A percentile compares a stretch with the other conserved stretches of the same genome.
Conservation (phyloP, 1,140 invertebrate species). For the Orius laevigatus region DNA sequence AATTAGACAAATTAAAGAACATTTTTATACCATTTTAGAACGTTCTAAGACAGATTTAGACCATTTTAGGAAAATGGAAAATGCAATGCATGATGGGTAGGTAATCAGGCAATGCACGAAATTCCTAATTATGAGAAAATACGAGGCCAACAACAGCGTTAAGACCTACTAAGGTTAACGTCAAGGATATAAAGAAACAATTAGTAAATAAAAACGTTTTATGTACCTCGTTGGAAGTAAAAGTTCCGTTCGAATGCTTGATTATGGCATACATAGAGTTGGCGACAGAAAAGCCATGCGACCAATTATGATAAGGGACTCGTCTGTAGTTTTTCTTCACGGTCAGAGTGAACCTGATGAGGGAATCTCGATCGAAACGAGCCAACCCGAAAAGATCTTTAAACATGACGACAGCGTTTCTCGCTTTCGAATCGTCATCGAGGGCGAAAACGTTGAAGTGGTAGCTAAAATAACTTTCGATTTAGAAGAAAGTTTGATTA, state of each 20-base stretch:
- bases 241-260: constrained; percentile 37
- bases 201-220: constrained; percentile 2
- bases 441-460: constrained; percentile 54
- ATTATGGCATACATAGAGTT: constrained; percentile 67
- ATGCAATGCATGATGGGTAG: too few relatives aligned
- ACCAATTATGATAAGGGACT: constrained; percentile 75
- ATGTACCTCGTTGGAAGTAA: constrained; percentile 39
- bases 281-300: constrained; percentile 69
- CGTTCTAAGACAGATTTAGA: too few relatives aligned
- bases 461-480: constrained; percentile 31
- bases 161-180: too few relatives aligned
- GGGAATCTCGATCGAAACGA: constrained; percentile 39
- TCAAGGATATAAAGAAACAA: too few relatives aligned
- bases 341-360: constrained; percentile 53
- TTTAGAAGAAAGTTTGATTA: not conserved
- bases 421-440: constrained; percentile 48
- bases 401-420: constrained; percentile 62
- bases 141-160: too few relatives aligned
- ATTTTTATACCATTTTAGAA: too few relatives aligned
- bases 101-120: too few relatives aligned
- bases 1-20: too few relatives aligned
- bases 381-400: constrained; percentile 46
- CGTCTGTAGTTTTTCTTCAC: constrained; percentile 68
- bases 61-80: too few relatives aligned
- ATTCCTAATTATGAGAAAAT: too few relatives aligned